Evolutionary conservation across 2,888 invertebrate genomes (phyloP), one percentile per base, ranked within the genome.

Genomic region (Galeruca laticollis): DNA sequence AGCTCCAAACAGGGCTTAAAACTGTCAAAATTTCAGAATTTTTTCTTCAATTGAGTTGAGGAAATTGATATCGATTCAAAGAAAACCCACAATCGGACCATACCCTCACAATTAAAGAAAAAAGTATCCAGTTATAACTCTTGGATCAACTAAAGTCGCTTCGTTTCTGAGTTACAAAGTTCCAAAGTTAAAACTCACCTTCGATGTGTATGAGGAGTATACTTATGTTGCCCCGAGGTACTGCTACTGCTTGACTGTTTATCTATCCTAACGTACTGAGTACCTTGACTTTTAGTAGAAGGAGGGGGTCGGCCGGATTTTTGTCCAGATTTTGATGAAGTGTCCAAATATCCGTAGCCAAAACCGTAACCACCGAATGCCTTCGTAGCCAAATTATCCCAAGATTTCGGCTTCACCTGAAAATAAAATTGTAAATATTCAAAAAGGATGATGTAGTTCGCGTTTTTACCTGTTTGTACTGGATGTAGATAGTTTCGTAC

Each of bases 361-460:
- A 94, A 95, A 2, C 94, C 94, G 76, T 95, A 95, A 0, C 94
- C 95, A 0, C 94, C 94, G 75, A 94, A 92, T 0, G 93, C 92
- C 86, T 94, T 95, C 1, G 94, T 94, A 0, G 95, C 93, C 65
- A 96, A 86, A 84, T 95, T 95, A 82, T 95, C 95, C 95, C 95
- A 95, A 0, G 95, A 95, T 83, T 95, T 95, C 0, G 95, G 95
- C 81, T 95, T 96, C 3, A 60, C 54, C 60, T 61, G 21, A 52
- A 60, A 66, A 52, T 13, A 18, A 18, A 63, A n/a, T 15, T n/a
- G 37, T 43, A 6, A 9, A 15, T 9, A 15, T 10, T 9, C 33
- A 8, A 31, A 10, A 40, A 35, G n/a, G 9, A 40, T 35, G 11
- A 57, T 13, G 11, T n/a, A n/a, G 31, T 31, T 6, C n/a, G 8